These are phyloP conservation scores for Gymnothorax reevesii DNA, from an alignment of 2,797 vertebrate genomes.

Conservation along the genomic window DNA sequence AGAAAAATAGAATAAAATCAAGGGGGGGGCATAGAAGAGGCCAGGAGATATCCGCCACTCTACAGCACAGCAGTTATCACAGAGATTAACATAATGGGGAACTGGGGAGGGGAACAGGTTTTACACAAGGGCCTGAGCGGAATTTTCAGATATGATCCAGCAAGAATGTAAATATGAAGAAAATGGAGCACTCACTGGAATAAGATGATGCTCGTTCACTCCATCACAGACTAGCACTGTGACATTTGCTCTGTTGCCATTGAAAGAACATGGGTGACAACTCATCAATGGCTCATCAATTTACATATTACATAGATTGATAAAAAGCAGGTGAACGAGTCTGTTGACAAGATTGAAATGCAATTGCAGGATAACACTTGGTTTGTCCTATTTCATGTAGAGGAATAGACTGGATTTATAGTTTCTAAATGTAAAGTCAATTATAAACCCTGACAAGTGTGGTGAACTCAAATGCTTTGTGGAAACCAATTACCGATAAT, in stretches of 20 bases:
- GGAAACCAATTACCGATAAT: no score
- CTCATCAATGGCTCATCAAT: not conserved
- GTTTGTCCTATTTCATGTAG: not conserved
- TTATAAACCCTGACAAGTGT: not conserved
- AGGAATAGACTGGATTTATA: not conserved
- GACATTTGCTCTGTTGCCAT: conserved; percentile 32
- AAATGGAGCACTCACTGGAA: conserved; percentile 36
- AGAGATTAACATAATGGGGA: conserved; percentile 49
- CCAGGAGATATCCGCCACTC: conserved; percentile 39
- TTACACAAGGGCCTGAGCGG: not conserved
- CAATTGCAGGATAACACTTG: not conserved
- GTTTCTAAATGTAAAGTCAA: not conserved
- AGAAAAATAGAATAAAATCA: conserved; percentile 47
- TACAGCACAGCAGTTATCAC: conserved; percentile 55
- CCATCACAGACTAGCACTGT: conserved; percentile 21
- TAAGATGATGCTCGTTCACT: conserved; percentile 22
- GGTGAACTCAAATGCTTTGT: no score
- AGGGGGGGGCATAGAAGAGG: conserved; percentile 21
- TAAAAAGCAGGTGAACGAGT: not conserved
- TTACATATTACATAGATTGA: not conserved
- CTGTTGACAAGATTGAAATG: not conserved
- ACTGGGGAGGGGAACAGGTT: conserved; percentile 24
- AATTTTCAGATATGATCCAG: conserved; percentile 51
- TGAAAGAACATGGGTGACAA: not conserved
- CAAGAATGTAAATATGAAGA: conserved; percentile 50